Percentiles rank a stretch among this genome's conserved stretches.
Evolutionary conservation across 2,888 invertebrate genomes (phyloP).

Genomic region (Harpalus rufipes): DNA sequence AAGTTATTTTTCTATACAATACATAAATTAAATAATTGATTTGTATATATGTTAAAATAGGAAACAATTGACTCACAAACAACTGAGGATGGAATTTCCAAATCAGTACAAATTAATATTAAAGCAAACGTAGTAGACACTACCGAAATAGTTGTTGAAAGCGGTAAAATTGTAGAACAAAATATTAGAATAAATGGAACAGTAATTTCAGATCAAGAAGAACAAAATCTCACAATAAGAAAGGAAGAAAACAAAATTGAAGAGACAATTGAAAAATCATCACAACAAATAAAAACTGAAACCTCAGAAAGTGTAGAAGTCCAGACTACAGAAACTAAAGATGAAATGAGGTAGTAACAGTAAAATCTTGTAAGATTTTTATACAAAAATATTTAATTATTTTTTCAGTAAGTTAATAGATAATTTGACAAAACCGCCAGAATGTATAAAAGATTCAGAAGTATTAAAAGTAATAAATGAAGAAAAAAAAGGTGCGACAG

Average conservation of each 20-base stretch:
- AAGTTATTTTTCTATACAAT: slow-evolving; percentile 50
- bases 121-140: slow-evolving; percentile 59
- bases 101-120: slow-evolving; percentile 60
- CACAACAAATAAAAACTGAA: slow-evolving; percentile 24
- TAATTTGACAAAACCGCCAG: slow-evolving; percentile 72
- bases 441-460: slow-evolving; percentile 83
- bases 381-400: not conserved
- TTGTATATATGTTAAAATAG: slow-evolving; percentile 3
- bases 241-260: slow-evolving; percentile 23
- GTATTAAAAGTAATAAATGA: slow-evolving; percentile 83
- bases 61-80: slow-evolving; percentile 58
- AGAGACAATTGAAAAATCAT: slow-evolving; percentile 13
- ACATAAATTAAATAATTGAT: not conserved
- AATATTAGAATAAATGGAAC: slow-evolving; percentile 58
- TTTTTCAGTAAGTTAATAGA: slow-evolving; percentile 30
- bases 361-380: too few relatives aligned
- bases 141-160: slow-evolving; percentile 60
- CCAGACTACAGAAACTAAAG: slow-evolving; percentile 5
- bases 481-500: slow-evolving; percentile 78
- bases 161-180: slow-evolving; percentile 42
- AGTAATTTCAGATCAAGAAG: slow-evolving; percentile 50
- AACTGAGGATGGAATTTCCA: slow-evolving; percentile 53
- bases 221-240: slow-evolving; percentile 6
- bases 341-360: slow-evolving; percentile 35
- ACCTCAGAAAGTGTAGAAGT: not conserved